These are phyloP conservation scores for Diaprepes abbreviatus DNA, from an alignment of 2,888 invertebrate species.

Conservation along the genomic window DNA sequence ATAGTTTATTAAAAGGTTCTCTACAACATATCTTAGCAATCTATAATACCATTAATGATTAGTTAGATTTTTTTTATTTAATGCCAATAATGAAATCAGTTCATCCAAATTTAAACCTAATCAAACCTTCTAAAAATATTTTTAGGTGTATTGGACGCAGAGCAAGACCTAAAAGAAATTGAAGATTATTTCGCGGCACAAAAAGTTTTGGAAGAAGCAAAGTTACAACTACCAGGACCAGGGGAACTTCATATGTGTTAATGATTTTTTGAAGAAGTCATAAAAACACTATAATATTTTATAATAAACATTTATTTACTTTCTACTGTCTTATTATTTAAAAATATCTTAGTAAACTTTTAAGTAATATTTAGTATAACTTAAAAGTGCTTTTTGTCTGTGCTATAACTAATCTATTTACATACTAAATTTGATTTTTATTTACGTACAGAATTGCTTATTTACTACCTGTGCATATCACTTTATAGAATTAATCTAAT, in stretches of 20 bases:
- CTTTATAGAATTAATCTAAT: too few species aligned
- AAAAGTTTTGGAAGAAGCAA: slow-evolving; percentile 77
- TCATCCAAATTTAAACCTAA: too few species aligned
- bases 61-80: too few species aligned
- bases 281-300: neutral
- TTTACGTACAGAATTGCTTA: too few species aligned
- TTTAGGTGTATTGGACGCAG: slow-evolving; percentile 75
- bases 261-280: slow-evolving; percentile 23
- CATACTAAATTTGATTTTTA: too few species aligned
- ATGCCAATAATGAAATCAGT: too few species aligned
- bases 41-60: too few species aligned
- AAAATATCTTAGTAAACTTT: neutral
- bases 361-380: neutral
- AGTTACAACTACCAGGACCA: slow-evolving; percentile 70
- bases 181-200: slow-evolving; percentile 80
- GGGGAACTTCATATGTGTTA: slow-evolving; percentile 59
- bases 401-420: too few species aligned
- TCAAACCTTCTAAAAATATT: neutral
- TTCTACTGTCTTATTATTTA: neutral
- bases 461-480: too few species aligned
- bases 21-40: too few species aligned
- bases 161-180: slow-evolving; percentile 81
- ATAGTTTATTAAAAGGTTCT: too few species aligned
- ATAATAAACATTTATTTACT: neutral
- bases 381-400: slow-evolving; percentile 6